Percentiles rank a stretch among this genome's conserved stretches.
Conservation (phyloP, 2,888 invertebrate species). For the Apamea epomidion region DNA sequence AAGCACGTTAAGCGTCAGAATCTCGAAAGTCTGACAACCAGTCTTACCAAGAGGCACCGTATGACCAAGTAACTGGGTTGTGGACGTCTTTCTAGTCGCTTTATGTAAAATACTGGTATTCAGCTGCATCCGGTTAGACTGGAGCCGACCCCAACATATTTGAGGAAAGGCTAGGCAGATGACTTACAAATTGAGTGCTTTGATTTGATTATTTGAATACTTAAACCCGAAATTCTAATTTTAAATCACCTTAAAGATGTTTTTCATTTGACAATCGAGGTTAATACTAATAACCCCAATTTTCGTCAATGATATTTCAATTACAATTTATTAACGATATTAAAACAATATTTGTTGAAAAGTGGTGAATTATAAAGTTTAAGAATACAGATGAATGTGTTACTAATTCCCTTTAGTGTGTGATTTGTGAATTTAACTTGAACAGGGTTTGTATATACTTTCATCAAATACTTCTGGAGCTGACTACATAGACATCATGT, state of each 20-base stretch:
- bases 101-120: too few relatives aligned
- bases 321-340: neutral
- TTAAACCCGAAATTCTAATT: neutral
- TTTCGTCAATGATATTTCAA: neutral
- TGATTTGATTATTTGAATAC: neutral
- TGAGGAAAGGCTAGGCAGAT: too few relatives aligned
- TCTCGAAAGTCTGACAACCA: too few relatives aligned
- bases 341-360: neutral
- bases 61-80: neutral
- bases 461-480: neutral
- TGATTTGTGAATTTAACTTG: neutral
- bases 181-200: neutral
- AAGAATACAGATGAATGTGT: neutral
- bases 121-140: too few relatives aligned
- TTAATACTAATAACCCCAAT: neutral
- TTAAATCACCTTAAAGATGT: neutral
- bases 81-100: too few relatives aligned
- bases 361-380: neutral
- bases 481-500: neutral
- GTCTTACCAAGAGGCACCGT: too few relatives aligned
- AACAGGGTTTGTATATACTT: neutral
- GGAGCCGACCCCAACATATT: too few relatives aligned
- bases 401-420: too few relatives aligned
- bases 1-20: too few relatives aligned
- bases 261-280: neutral